Base-by-base conservation (phyloP, 2,888 invertebrate species). In the Eupithecia insigniata region DNA sequence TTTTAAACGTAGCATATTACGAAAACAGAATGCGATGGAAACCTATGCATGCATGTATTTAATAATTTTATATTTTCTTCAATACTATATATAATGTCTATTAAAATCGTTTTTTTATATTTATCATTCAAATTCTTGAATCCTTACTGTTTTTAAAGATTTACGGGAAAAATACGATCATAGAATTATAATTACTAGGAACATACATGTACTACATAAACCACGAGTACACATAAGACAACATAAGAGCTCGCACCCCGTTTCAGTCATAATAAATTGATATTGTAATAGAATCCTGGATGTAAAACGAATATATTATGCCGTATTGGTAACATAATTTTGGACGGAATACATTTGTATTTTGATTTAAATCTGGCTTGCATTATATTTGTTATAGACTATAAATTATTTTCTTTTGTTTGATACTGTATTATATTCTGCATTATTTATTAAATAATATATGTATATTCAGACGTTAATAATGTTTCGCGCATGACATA, bases 281-380 rank as follows among this genome's bases (percentile, higher is more conserved):
- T 10, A 22, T 10, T 51, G 10, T 51, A 0, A 18, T 60, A 30
- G 18, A 30, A 55, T 60, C 18, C 60, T 30, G 18, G 14, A 18
- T 28, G 8, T 60, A 18, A 28, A 73, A 74, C 71, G 72, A 72
- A 76, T 78, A 66, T 76, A n/a, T n/a, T n/a, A 77, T 76, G 79
- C 78, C 73, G 46, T 46, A 39, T 80, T 73, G 86, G 82, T 89
- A 89, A 90, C 83, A 83, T 84, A 87, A 89, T 84, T 83, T 83
- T 90, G 91, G 91, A 91, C 91, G 91, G 92, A 91, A 84, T 89
- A 82, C 81, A 84, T 87, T 88, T 86, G 79, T 80, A 76, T 79
- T 81, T 69, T 72, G 81, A 64, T 64, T 66, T 46, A 26, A 58
- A 60, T 65, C 55, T 67, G 69, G 70, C 66, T 43, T 68, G 67